Percentiles rank a stretch among this genome's conserved stretches.
Evolutionary conservation across 2,888 invertebrate species (phyloP).

Genomic region (Philopedon plagiatum): DNA sequence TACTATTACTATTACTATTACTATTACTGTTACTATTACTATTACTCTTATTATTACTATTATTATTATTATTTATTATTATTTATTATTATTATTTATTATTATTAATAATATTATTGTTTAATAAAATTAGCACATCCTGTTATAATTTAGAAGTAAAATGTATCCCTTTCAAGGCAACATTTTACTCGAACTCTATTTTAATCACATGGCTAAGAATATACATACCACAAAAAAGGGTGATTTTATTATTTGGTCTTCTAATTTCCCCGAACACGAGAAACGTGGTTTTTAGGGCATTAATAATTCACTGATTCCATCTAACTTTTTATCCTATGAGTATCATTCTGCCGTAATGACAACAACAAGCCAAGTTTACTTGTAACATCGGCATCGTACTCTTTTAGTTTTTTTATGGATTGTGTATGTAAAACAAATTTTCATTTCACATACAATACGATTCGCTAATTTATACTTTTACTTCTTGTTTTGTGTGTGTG

Average conservation of each 20-base stretch:
- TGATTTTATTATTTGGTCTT: neutral
- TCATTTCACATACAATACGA: no score
- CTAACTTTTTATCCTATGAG: neutral
- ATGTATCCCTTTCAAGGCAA: no score
- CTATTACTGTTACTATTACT: neutral
- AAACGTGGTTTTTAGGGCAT: neutral
- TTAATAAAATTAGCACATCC: no score
- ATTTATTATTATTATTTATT: neutral
- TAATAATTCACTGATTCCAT: neutral
- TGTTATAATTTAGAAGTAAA: no score
- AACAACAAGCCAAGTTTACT: neutral
- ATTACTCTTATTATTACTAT: neutral
- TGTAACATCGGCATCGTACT: neutral
- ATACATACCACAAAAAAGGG: no score
- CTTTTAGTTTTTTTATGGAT: no score
- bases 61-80: neutral
- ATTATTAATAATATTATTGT: neutral
- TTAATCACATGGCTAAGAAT: no score
- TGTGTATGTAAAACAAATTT: no score
- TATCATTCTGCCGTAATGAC: neutral
- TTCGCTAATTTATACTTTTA: no score
- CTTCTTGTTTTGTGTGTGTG: no score
- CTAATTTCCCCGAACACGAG: neutral
- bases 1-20: neutral
- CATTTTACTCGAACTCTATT: no score